Percentiles rank a stretch among this genome's conserved stretches.
Conservation (phyloP, 2,113 vertebrate genomes). For the Nicator chloris region DNA sequence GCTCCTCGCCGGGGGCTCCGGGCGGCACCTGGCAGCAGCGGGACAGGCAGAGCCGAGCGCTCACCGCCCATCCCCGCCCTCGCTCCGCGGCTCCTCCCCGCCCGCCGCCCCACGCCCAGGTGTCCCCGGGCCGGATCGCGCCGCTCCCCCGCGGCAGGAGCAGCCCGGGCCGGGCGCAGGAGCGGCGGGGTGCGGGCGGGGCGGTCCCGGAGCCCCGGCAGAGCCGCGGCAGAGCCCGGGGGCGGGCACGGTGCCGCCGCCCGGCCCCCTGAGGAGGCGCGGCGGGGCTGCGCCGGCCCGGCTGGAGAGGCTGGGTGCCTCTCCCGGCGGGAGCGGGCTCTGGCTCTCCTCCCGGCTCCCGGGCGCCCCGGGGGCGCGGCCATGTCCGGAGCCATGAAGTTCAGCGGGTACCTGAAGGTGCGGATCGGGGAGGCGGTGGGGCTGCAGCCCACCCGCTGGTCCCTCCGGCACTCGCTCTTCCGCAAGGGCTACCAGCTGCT, state of each 20-base stretch:
- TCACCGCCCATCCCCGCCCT: background rate
- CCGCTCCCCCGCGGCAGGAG: background rate
- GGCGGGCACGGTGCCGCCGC: background rate
- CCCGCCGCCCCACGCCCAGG: background rate
- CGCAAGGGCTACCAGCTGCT: slow-evolving; percentile 83
- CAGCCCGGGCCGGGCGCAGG: background rate
- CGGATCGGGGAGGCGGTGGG: slow-evolving; percentile 93
- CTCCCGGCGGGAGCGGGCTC: background rate
- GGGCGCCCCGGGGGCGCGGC: background rate
- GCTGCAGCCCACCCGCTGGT: slow-evolving; percentile 90
- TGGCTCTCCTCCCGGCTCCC: background rate
- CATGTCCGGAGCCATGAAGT: slow-evolving; percentile 85
- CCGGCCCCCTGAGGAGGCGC: background rate
- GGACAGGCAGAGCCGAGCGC: background rate
- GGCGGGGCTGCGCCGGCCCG: background rate
- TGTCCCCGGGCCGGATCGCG: background rate
- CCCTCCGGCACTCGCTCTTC: slow-evolving; percentile 87
- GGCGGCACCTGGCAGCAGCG: background rate
- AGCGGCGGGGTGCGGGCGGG: background rate
- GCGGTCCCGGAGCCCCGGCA: background rate
- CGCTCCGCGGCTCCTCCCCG: background rate
- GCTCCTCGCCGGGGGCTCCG: background rate
- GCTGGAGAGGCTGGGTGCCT: background rate
- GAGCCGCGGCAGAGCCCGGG: background rate
- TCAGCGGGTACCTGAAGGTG: slow-evolving; percentile 90